Percentiles rank a stretch among this genome's conserved stretches.
Evolutionary conservation across 92 coral and sea anemone genomes (phyloP).

Genomic region (Hydrozoanthus gracilis): DNA sequence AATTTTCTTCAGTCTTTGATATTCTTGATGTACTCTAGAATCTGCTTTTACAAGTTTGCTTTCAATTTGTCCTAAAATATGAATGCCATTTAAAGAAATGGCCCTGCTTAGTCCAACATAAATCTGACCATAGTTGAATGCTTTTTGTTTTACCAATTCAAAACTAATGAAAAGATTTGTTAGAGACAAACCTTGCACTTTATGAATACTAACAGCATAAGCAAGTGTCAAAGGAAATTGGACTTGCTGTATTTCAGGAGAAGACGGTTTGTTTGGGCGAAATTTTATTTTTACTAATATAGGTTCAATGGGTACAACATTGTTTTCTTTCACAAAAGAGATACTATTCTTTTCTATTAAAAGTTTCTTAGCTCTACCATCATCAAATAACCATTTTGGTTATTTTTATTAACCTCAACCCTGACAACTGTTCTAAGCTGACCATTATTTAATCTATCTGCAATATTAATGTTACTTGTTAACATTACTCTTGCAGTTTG

Average conservation of each 20-base stretch:
- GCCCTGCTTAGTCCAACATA: slow-evolving; percentile 80
- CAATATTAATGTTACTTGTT: slow-evolving; percentile 53
- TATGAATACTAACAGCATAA: slow-evolving; percentile 71
- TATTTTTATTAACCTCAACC: slow-evolving; percentile 43
- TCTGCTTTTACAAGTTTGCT: slow-evolving; percentile 58
- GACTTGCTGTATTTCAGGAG: slow-evolving; percentile 75
- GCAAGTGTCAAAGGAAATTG: slow-evolving; percentile 79
- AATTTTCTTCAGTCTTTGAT: slow-evolving; percentile 58
- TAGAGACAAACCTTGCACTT: slow-evolving; percentile 74
- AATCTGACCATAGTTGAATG: slow-evolving; percentile 68
- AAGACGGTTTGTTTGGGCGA: slow-evolving; percentile 70
- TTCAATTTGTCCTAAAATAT: slow-evolving; percentile 62
- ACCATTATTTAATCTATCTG: slow-evolving; percentile 74
- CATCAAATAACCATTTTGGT: slow-evolving; percentile 69
- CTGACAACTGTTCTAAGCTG: slow-evolving; percentile 73
- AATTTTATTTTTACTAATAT: slow-evolving; percentile 64
- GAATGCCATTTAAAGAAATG: slow-evolving; percentile 57
- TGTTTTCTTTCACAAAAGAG: slow-evolving; percentile 60
- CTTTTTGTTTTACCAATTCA: slow-evolving; percentile 57
- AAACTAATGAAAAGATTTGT: slow-evolving; percentile 60
- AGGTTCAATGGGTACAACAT: slow-evolving; percentile 71
- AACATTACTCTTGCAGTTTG: slow-evolving; percentile 74
- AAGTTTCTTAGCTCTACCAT: slow-evolving; percentile 59
- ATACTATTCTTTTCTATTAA: slow-evolving; percentile 42
- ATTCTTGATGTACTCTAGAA: slow-evolving; percentile 62